Evolutionary conservation across 2,888 invertebrate species (phyloP).

Genomic region (Atrina japonica): DNA sequence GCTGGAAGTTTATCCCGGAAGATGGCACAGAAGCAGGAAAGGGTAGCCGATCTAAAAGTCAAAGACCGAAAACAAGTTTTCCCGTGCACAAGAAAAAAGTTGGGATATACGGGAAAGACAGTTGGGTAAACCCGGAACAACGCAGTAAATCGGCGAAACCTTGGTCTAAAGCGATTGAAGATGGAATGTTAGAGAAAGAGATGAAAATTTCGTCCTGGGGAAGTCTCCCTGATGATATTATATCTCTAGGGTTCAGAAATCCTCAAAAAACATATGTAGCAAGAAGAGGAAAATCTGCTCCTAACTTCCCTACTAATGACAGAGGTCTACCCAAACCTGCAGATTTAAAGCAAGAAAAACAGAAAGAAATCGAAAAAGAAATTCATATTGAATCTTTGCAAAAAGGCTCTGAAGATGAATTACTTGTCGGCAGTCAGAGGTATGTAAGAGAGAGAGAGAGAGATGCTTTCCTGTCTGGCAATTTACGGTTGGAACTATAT

Average conservation of each 20-base stretch:
- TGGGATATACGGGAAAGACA: too few species aligned
- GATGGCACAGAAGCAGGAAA: not conserved
- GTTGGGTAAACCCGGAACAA: too few species aligned
- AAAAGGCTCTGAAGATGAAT: not conserved
- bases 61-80: slow-evolving; percentile 4
- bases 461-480: too few species aligned
- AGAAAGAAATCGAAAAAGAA: slow-evolving; percentile 6
- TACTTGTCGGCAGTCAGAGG: too few species aligned
- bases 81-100: not conserved
- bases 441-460: not conserved
- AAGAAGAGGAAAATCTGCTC: slow-evolving; percentile 5
- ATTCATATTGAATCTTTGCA: not conserved
- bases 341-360: not conserved
- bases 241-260: slow-evolving; percentile 27
- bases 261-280: not conserved
- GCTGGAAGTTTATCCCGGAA: slow-evolving; percentile 16
- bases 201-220: too few species aligned
- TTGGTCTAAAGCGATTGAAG: too few species aligned
- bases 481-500: too few species aligned
- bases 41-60: not conserved
- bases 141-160: too few species aligned
- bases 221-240: slow-evolving; percentile 21
- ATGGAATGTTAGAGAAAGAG: too few species aligned
- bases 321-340: not conserved
- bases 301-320: not conserved